Percentiles rank a stretch among this genome's conserved stretches.
Conservation (phyloP, 2,888 invertebrate genomes). For the Dryobota labecula region DNA sequence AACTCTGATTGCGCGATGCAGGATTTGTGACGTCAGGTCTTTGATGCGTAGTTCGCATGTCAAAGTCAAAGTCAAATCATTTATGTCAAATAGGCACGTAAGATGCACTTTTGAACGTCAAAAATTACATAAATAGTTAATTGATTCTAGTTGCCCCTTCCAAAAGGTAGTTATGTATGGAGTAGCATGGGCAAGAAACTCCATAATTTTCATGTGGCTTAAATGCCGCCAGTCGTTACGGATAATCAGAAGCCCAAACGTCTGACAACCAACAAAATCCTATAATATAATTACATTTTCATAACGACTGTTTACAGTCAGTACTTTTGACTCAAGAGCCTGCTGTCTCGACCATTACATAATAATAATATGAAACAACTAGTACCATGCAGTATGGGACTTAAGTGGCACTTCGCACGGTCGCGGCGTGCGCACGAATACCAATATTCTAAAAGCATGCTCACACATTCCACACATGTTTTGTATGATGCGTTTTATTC, state of each 20-base stretch:
- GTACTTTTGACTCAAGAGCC: constrained; percentile 28
- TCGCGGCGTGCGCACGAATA: constrained; percentile 71
- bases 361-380: constrained; percentile 68
- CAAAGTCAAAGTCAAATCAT: too few relatives aligned
- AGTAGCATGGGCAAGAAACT: too few relatives aligned
- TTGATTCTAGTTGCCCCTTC: too few relatives aligned
- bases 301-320: constrained; percentile 26
- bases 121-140: too few relatives aligned
- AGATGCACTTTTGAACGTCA: too few relatives aligned
- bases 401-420: constrained; percentile 69
- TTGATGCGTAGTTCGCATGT: too few relatives aligned
- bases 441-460: constrained; percentile 78
- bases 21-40: too few relatives aligned
- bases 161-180: too few relatives aligned
- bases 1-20: too few relatives aligned
- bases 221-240: too few relatives aligned
- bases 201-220: too few relatives aligned
- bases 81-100: too few relatives aligned
- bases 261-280: background rate
- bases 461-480: constrained; percentile 67
- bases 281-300: background rate
- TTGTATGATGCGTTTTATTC: constrained; percentile 66
- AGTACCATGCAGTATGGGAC: constrained; percentile 55
- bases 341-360: constrained; percentile 48
- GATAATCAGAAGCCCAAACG: background rate